Evolutionary conservation across 2,888 invertebrate species (phyloP).

Genomic region (Cephus spinipes): DNA sequence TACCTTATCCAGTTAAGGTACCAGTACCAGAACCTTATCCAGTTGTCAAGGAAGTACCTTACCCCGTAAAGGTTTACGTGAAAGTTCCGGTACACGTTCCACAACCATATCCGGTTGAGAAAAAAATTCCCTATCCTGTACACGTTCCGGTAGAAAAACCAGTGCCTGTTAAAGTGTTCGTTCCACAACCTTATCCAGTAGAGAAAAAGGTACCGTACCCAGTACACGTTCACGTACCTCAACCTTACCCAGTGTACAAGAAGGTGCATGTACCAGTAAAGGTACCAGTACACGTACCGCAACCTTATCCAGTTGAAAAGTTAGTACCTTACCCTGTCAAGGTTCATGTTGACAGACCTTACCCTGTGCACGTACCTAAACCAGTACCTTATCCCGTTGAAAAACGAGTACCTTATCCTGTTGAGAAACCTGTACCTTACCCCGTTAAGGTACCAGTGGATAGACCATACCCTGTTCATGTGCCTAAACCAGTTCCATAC

Average conservation of each 20-base stretch:
- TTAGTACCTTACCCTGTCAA: conserved; percentile 77
- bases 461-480: conserved; percentile 63
- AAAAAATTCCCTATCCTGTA: conserved; percentile 78
- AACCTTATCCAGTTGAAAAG: conserved; percentile 81
- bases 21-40: conserved; percentile 82
- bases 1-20: conserved; percentile 81
- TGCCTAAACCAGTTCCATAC: conserved; percentile 59
- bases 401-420: conserved; percentile 80
- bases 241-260: conserved; percentile 81
- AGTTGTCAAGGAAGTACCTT: conserved; percentile 78
- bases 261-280: conserved; percentile 72
- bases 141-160: conserved; percentile 74
- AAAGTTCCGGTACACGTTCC: conserved; percentile 80
- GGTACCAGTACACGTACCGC: conserved; percentile 77
- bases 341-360: conserved; percentile 70
- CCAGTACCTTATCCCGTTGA: conserved; percentile 79
- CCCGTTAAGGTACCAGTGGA: conserved; percentile 73
- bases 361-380: conserved; percentile 77
- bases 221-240: conserved; percentile 78
- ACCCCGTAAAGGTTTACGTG: conserved; percentile 78
- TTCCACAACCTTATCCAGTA: conserved; percentile 83
- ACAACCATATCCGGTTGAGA: conserved; percentile 82
- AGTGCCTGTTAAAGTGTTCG: conserved; percentile 80
- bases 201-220: conserved; percentile 77
- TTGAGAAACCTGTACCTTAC: conserved; percentile 78